These are phyloP conservation scores for Coptotermes formosanus DNA, from an alignment of 1,140 invertebrate genomes.

Conservation along the genomic window DNA sequence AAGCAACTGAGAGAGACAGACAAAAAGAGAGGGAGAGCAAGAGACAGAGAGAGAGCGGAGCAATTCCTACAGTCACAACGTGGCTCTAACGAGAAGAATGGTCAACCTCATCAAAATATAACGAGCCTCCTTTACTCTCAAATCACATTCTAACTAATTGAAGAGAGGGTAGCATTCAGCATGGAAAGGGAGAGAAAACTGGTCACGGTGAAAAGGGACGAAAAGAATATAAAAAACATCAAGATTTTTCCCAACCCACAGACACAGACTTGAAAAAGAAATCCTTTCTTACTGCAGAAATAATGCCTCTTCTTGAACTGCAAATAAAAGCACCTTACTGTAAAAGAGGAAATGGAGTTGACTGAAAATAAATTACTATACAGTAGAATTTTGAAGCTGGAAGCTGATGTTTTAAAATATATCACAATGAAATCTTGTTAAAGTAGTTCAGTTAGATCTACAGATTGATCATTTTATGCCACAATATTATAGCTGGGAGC, in stretches of 20 bases:
- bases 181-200: not conserved
- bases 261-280: slow-evolving; percentile 7
- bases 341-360: not conserved
- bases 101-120: slow-evolving; percentile 11
- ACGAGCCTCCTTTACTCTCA: not conserved
- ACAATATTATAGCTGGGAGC: too few relatives aligned
- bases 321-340: not conserved
- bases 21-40: not conserved
- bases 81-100: slow-evolving; percentile 1
- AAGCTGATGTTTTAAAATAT: not conserved
- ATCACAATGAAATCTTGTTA: not conserved
- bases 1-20: not conserved
- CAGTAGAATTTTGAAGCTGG: not conserved
- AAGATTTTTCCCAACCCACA: not conserved
- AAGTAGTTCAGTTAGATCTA: not conserved
- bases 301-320: not conserved
- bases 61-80: not conserved
- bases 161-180: not conserved
- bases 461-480: too few relatives aligned
- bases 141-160: slow-evolving; percentile 15
- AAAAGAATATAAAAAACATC: not conserved
- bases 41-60: not conserved
- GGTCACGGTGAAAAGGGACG: not conserved
- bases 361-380: not conserved
- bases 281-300: not conserved